A percentile compares a stretch with the other conserved stretches of the same genome.
Evolutionary conservation across 2,888 invertebrate species (phyloP).

Genomic region (Eupelmus urozonus): DNA sequence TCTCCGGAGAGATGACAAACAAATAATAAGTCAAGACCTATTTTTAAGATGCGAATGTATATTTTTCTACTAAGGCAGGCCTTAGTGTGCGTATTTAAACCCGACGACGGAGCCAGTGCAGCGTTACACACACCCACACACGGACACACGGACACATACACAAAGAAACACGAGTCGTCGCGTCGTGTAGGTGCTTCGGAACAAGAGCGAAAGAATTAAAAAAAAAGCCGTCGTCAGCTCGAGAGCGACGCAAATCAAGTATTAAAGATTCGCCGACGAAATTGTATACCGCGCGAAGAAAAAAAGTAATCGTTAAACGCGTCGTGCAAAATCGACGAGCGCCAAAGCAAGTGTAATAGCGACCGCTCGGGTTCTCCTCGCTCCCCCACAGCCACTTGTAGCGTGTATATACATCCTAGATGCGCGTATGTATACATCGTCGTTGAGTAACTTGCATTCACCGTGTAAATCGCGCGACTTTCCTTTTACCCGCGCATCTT

Average conservation of each 20-base stretch:
- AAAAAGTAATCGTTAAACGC: constrained; percentile 6
- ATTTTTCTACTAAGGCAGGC: constrained; percentile 78
- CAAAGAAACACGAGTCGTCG: too few species aligned
- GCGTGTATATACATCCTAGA: neutral
- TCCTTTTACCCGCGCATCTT: neutral
- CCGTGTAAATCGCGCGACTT: neutral
- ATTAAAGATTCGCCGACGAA: neutral
- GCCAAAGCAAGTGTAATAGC: constrained; percentile 19
- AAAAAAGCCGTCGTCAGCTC: neutral
- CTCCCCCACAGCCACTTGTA: neutral
- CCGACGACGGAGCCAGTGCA: constrained; percentile 40
- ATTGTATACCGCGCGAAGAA: neutral
- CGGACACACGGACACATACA: too few species aligned
- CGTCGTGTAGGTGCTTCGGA: constrained; percentile 44
- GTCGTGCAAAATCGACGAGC: constrained; percentile 6
- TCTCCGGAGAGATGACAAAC: constrained; percentile 61
- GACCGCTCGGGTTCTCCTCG: constrained; percentile 33
- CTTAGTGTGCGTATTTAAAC: constrained; percentile 67
- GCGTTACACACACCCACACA: too few species aligned
- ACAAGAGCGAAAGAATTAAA: constrained; percentile 10
- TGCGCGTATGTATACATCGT: neutral
- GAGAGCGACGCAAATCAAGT: neutral
- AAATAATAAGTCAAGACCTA: constrained; percentile 76
- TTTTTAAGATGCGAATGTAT: constrained; percentile 77
- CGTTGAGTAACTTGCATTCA: constrained; percentile 20